phyloP scores from a whole-genome alignment of 2,113 vertebrate genomes.

The Notarius lentiginosus region DNA sequence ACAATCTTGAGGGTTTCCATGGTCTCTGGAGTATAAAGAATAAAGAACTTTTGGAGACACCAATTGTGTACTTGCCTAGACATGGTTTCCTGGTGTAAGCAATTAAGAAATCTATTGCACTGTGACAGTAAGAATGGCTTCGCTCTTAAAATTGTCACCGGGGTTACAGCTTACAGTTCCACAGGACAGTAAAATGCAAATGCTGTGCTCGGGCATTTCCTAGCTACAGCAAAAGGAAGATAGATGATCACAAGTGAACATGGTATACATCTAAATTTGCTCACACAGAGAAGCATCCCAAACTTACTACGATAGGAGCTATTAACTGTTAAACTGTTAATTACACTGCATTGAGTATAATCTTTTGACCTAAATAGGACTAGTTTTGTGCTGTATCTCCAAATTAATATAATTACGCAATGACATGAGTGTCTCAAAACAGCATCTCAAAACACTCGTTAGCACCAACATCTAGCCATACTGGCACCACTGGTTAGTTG shows the following conservation, averaged over 20 bases:
- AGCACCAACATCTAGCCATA: not conserved
- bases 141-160: conserved; percentile 5
- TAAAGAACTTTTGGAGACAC: not conserved
- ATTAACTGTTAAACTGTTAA: not conserved
- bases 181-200: not conserved
- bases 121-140: conserved; percentile 19
- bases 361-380: not conserved
- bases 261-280: not conserved
- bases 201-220: not conserved
- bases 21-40: conserved; percentile 17
- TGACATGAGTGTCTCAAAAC: not conserved
- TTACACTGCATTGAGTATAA: not conserved
- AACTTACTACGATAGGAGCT: not conserved
- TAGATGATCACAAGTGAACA: conserved; percentile 7
- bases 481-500: not conserved
- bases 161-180: conserved; percentile 20
- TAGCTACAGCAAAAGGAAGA: not conserved
- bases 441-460: not conserved
- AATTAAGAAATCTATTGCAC: conserved; percentile 29
- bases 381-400: not conserved
- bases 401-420: not conserved
- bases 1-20: conserved; percentile 26
- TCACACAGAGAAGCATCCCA: not conserved
- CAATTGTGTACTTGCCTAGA: conserved; percentile 11
- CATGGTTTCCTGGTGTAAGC: conserved; percentile 14